Evolutionary conservation across 2,113 vertebrate species (phyloP), one percentile per base, ranked within the genome.

Genomic region (Limanda limanda): DNA sequence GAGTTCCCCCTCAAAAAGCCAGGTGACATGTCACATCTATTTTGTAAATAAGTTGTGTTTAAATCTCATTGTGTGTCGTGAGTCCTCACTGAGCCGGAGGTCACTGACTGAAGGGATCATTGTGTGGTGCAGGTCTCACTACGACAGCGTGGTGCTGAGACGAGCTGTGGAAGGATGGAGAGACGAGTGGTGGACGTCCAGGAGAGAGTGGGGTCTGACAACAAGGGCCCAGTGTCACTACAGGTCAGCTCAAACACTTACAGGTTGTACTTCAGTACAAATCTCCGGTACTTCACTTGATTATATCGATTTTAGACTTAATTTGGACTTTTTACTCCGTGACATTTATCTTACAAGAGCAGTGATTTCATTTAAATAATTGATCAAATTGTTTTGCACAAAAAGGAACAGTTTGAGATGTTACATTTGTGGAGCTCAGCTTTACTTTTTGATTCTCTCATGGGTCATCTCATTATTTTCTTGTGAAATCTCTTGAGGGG

Each of bases 201-300:
- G 94, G 74, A 94, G 89, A 68, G 96, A 96, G 60, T 96, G 95
- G 96, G 92, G 94, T 57, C 92, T 97, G 3, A 83, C 68, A 7
- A 56, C 97, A 75, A 90, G 95, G 73, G 96, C 97, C 3, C 94
- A 95, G 23, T 96, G 93, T 86, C 95, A 96, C 81, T 90, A 95
- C 90, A 97, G 95, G 98, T 98, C 54, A 71, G 1, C 37, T 45
- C 37, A 45, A 45, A 37, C 37, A 11, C 1, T 40, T 40, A 11
- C 10, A 40, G 14, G 9, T 13, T 23, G 37, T 45, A 42, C 12
- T 45, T 14, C 18, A 25, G 3, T 4, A 63, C 12, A 42, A 14
- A 14, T 63, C 4, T 45, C 1, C 3, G 2, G 13, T 23, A 42
- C 27, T 35, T 11, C 3, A 45, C 3, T 31, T 31, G 9, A 5